A percentile compares a stretch with the other conserved stretches of the same genome.
phyloP scores from a whole-genome alignment of 2,113 vertebrate genomes.

The Spea multiplicata region DNA sequence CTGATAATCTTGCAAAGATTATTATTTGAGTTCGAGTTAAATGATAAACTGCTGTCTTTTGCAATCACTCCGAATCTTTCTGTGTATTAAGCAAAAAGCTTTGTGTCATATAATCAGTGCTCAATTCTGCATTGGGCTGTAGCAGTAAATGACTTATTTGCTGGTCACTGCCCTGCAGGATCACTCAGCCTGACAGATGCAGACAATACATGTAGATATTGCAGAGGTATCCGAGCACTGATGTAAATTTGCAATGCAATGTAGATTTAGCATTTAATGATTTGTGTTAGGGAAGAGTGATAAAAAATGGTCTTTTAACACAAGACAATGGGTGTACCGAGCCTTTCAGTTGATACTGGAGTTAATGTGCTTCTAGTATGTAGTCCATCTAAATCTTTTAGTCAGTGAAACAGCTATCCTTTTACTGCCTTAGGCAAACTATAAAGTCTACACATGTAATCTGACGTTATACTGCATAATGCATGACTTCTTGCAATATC shows the following conservation, averaged over 20 bases:
- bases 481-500: slow-evolving; percentile 21
- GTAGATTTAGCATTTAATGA: slow-evolving; percentile 6
- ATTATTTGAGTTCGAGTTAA: no score
- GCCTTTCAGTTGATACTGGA: slow-evolving; percentile 9
- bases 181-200: no score
- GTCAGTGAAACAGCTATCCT: slow-evolving; percentile 21
- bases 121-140: no score
- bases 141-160: no score
- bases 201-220: neutral
- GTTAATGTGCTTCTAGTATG: slow-evolving; percentile 13
- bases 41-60: no score
- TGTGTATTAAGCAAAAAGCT: no score
- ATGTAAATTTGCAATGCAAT: neutral
- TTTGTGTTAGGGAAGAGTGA: neutral
- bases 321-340: neutral
- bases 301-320: slow-evolving; percentile 13
- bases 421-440: slow-evolving; percentile 28
- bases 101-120: no score
- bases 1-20: no score
- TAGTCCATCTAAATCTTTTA: slow-evolving; percentile 27
- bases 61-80: no score
- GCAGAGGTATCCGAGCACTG: neutral
- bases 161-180: no score
- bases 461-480: slow-evolving; percentile 31
- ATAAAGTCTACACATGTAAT: slow-evolving; percentile 36